A percentile compares a stretch with the other conserved stretches of the same genome.
Evolutionary conservation across 2,113 vertebrate species (phyloP).

Genomic region (Cephalopholis sonnerati): DNA sequence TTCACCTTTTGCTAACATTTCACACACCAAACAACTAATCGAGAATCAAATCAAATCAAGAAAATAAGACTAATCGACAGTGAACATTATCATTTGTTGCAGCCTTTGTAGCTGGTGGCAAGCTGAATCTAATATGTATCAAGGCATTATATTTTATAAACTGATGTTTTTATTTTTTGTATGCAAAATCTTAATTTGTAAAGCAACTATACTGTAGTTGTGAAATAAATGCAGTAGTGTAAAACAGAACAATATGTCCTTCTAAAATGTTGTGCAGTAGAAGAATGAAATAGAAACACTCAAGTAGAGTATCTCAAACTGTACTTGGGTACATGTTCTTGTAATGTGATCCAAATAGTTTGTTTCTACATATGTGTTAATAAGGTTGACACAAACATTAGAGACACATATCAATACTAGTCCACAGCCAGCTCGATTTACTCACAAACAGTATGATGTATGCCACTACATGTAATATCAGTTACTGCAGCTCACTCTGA

Average conservation of each 20-base stretch:
- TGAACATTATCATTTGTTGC: too few relatives aligned
- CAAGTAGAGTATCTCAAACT: neutral
- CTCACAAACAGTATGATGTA: neutral
- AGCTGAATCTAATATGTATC: neutral
- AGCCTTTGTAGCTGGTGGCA: neutral
- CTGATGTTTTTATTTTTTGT: neutral
- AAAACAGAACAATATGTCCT: neutral
- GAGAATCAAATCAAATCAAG: too few relatives aligned
- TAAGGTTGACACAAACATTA: neutral
- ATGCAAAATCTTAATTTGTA: neutral
- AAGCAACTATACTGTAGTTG: neutral
- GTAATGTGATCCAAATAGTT: neutral
- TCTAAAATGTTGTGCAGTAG: neutral
- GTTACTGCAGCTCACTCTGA: slow-evolving; percentile 4
- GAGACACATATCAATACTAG: neutral
- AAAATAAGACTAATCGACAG: too few relatives aligned
- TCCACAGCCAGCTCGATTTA: neutral
- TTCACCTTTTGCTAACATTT: too few relatives aligned
- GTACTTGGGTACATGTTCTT: neutral
- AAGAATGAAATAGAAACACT: neutral
- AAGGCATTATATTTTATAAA: neutral
- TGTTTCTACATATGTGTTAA: neutral
- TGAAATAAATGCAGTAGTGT: too few relatives aligned
- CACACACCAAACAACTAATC: too few relatives aligned
- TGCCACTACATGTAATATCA: neutral